phyloP scores from a whole-genome alignment of 2,888 invertebrate genomes.

The Rhamnusium bicolor region DNA sequence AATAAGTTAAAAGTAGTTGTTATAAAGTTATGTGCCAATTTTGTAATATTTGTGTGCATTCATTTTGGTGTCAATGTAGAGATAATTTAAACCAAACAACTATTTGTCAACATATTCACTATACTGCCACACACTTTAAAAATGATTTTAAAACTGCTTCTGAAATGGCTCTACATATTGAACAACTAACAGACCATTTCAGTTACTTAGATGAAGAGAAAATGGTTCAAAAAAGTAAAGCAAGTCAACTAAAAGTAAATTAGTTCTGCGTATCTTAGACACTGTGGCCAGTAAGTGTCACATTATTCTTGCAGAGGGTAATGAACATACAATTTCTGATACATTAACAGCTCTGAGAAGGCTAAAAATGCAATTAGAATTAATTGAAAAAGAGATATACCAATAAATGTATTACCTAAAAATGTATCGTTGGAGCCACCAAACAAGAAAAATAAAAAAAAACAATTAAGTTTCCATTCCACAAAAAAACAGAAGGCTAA shows the following conservation, averaged over 20 bases:
- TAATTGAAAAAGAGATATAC: neutral
- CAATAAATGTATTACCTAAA: neutral
- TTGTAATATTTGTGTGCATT: neutral
- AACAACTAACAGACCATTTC: too few relatives aligned
- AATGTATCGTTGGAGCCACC: neutral
- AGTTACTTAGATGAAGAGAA: neutral
- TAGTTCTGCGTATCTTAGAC: neutral
- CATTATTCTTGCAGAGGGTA: neutral
- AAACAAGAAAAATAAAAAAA: neutral
- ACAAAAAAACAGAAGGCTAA: neutral
- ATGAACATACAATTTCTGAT: neutral
- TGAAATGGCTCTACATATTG: too few relatives aligned
- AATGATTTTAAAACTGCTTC: neutral
- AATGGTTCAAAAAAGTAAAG: neutral
- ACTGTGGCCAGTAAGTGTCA: neutral
- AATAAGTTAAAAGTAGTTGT: neutral
- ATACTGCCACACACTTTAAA: neutral
- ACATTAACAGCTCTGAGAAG: neutral
- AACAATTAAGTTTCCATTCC: neutral
- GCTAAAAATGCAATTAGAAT: neutral
- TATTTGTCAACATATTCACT: slow-evolving; percentile 1
- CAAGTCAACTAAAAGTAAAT: neutral
- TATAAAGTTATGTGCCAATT: neutral
- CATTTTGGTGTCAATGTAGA: neutral
- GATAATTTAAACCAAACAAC: neutral